These are phyloP conservation scores for Nesidiocoris tenuis DNA, from an alignment of 2,888 invertebrate species.

Conservation along the genomic window DNA sequence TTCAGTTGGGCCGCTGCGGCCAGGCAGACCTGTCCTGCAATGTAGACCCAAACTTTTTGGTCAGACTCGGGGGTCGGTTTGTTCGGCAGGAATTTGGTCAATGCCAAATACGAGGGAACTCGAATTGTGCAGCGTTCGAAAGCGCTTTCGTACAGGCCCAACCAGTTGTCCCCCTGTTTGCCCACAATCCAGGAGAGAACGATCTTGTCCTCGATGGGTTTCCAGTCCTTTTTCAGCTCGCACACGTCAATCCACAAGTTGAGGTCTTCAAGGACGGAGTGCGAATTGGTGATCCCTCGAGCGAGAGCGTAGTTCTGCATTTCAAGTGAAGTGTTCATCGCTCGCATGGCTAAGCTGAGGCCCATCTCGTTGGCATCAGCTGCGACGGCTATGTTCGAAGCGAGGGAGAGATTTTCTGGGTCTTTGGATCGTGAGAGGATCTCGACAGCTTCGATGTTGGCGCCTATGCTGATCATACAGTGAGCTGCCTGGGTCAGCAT, in stretches of 20 bases:
- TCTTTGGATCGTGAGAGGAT: slow-evolving; percentile 49
- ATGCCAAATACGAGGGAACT: slow-evolving; percentile 30
- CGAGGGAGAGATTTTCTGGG: slow-evolving; percentile 46
- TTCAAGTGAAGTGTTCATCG: slow-evolving; percentile 45
- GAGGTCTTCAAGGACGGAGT: slow-evolving; percentile 45
- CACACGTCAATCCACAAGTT: slow-evolving; percentile 43
- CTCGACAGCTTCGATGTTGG: slow-evolving; percentile 47
- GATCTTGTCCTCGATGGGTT: slow-evolving; percentile 11
- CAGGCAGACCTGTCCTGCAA: slow-evolving; percentile 47
- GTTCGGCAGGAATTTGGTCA: slow-evolving; percentile 43
- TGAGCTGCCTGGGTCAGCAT: slow-evolving; percentile 50
- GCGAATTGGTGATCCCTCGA: slow-evolving; percentile 35
- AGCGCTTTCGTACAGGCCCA: slow-evolving; percentile 35
- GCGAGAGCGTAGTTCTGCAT: slow-evolving; percentile 46
- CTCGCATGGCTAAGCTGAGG: slow-evolving; percentile 45
- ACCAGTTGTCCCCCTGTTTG: slow-evolving; percentile 15
- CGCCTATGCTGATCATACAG: slow-evolving; percentile 47
- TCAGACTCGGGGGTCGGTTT: slow-evolving; percentile 45
- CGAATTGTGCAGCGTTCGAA: slow-evolving; percentile 18
- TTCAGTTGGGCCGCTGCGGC: slow-evolving; percentile 44
- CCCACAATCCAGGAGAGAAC: slow-evolving; percentile 39
- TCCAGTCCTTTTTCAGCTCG: slow-evolving; percentile 31
- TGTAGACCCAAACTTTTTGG: slow-evolving; percentile 47
- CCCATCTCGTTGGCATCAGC: slow-evolving; percentile 46
- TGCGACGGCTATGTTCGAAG: slow-evolving; percentile 48